phyloP scores from a whole-genome alignment of 1,140 invertebrate species.

The Stenopsyche tienmushanensis region DNA sequence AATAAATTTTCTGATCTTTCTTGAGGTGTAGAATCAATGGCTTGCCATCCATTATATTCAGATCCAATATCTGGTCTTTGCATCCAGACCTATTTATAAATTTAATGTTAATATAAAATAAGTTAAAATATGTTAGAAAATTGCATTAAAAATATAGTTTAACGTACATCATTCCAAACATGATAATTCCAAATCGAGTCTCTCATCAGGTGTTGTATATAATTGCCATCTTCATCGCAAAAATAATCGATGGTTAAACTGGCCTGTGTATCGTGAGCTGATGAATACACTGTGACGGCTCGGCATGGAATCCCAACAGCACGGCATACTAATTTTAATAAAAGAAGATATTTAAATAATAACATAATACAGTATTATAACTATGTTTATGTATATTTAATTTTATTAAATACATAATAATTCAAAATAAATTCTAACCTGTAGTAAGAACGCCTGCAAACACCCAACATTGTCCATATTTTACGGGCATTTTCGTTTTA shows the following conservation, averaged over 20 bases:
- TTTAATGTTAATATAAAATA: neutral
- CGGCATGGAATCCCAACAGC: constrained; percentile 84
- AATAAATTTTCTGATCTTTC: constrained; percentile 70
- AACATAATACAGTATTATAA: neutral
- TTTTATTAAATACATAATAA: neutral
- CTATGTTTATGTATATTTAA: constrained; percentile 13
- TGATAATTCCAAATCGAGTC: constrained; percentile 96
- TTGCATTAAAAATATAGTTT: neutral
- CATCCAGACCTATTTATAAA: constrained; percentile 65
- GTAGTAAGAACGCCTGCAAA: constrained; percentile 87
- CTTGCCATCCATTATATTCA: constrained; percentile 81
- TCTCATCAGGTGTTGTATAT: constrained; percentile 76
- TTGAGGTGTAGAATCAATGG: constrained; percentile 83
- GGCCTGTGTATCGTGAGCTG: constrained; percentile 88
- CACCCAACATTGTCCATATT: constrained; percentile 95
- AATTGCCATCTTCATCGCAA: constrained; percentile 75
- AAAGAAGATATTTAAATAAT: neutral
- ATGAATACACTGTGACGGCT: constrained; percentile 83
- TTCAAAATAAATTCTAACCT: constrained; percentile 52
- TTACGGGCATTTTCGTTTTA: constrained; percentile 80
- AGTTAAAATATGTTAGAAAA: neutral
- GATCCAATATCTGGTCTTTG: constrained; percentile 68
- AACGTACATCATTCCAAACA: constrained; percentile 84
- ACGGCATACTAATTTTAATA: constrained; percentile 71
- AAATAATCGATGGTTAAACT: constrained; percentile 90